Conservation (phyloP, 2,113 vertebrate species). For the Psilopogon haemacephalus region DNA sequence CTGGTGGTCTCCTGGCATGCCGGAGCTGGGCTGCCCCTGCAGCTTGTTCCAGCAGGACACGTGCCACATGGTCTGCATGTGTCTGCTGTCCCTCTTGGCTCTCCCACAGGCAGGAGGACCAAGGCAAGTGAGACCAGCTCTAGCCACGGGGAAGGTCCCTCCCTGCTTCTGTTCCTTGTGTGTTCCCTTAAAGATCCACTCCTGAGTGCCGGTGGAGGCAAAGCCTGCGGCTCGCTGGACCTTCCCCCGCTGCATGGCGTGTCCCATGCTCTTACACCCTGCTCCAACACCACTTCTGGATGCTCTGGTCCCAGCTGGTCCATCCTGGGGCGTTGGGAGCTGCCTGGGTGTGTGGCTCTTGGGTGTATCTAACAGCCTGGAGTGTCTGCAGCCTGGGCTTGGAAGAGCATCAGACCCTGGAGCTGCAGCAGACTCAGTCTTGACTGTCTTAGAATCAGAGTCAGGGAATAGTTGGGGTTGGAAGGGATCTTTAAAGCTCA, state of each 20-base stretch:
- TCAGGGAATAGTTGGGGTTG: not conserved
- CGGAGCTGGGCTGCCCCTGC: not conserved
- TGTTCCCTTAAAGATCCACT: not conserved
- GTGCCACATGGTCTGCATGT: not conserved
- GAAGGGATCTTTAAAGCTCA: not conserved
- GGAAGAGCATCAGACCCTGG: not conserved
- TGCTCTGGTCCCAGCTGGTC: not conserved
- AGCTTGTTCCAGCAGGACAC: not conserved
- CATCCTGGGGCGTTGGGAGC: not conserved
- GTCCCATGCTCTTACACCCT: not conserved
- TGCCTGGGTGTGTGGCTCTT: not conserved
- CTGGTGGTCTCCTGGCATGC: not conserved
- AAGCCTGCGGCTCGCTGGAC: not conserved
- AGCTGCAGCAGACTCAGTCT: not conserved
- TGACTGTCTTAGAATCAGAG: not conserved
- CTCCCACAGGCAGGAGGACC: not conserved
- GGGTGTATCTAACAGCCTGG: not conserved
- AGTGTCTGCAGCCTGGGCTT: not conserved
- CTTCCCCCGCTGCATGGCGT: not conserved
- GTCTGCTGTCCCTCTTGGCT: not conserved
- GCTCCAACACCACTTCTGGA: not conserved
- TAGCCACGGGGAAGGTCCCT: not conserved
- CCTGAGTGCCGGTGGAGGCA: not conserved
- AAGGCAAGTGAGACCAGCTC: not conserved
- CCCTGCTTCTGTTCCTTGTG: not conserved